Conservation (phyloP, 2,797 vertebrate species). For the Scolopax bukidnonensis region DNA sequence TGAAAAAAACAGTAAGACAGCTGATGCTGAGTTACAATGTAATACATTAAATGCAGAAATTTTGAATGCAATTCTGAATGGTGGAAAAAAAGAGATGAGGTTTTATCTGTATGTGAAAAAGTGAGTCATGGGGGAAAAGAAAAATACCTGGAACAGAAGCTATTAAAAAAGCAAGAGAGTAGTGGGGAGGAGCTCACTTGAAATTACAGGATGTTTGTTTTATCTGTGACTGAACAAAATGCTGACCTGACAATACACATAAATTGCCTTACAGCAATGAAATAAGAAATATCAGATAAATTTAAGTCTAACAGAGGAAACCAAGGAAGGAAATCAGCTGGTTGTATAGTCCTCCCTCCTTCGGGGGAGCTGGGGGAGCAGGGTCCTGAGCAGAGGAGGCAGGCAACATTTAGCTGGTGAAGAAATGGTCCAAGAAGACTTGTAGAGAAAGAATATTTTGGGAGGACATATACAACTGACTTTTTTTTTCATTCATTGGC, state of each 20-base stretch:
- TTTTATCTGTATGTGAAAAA: neutral
- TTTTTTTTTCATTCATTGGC: neutral
- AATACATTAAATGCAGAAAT: neutral
- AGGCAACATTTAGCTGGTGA: neutral
- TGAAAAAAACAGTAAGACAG: neutral
- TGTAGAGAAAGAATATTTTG: accelerated
- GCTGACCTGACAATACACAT: neutral
- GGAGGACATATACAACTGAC: neutral
- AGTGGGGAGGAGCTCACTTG: neutral
- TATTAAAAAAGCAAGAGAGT: neutral
- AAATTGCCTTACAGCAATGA: neutral
- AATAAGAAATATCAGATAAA: neutral
- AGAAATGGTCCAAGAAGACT: neutral
- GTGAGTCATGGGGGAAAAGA: neutral
- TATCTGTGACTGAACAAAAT: neutral
- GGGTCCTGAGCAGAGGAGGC: neutral
- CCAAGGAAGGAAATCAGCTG: neutral
- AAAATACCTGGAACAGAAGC: neutral
- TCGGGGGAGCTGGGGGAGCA: neutral
- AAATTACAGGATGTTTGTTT: neutral
- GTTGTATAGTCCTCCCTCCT: neutral
- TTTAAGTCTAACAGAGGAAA: neutral
- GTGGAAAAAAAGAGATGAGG: neutral
- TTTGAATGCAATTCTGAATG: neutral
- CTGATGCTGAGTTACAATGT: neutral